Conservation (phyloP, 2,888 invertebrate genomes). For the Drosophila melanocephala region DNA sequence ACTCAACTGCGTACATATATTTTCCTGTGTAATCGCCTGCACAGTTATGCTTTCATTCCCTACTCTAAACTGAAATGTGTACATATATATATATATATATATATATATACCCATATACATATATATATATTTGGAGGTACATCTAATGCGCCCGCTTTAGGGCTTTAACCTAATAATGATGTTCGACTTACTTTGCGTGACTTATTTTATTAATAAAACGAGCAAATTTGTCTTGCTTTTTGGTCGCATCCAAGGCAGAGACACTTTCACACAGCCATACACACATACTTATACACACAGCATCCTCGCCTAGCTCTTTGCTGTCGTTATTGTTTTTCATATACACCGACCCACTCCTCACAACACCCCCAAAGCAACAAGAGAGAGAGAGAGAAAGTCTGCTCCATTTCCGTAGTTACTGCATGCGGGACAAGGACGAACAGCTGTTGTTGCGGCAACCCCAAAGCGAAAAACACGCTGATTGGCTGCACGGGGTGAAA, state of each 20-base stretch:
- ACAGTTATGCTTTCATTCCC: conserved; percentile 4
- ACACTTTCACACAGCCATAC: conserved; percentile 9
- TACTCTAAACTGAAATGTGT: conserved; percentile 1
- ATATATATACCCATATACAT: background rate
- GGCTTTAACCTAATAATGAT: conserved; percentile 82
- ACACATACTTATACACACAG: conserved; percentile 13
- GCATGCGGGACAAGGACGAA: conserved; percentile 56
- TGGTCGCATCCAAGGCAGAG: conserved; percentile 64
- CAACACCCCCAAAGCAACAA: background rate
- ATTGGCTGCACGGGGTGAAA: conserved; percentile 51
- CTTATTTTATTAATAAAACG: conserved; percentile 82
- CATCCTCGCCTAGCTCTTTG: conserved; percentile 31
- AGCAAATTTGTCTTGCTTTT: conserved; percentile 82
- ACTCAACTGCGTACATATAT: background rate
- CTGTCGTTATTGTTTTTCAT: conserved; percentile 46
- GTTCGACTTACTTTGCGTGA: conserved; percentile 81
- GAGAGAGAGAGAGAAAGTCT: background rate
- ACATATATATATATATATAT: background rate
- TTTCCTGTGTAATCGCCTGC: conserved; percentile 18
- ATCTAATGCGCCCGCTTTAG: conserved; percentile 77
- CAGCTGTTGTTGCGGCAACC: conserved; percentile 48
- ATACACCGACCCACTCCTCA: background rate
- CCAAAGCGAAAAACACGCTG: conserved; percentile 29
- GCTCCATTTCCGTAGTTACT: background rate
- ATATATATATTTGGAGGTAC: conserved; percentile 1